Percentiles rank a stretch among this genome's conserved stretches.
These are phyloP conservation scores for Frieseomelitta varia DNA, from an alignment of 1,140 invertebrate genomes.

Conservation along the genomic window DNA sequence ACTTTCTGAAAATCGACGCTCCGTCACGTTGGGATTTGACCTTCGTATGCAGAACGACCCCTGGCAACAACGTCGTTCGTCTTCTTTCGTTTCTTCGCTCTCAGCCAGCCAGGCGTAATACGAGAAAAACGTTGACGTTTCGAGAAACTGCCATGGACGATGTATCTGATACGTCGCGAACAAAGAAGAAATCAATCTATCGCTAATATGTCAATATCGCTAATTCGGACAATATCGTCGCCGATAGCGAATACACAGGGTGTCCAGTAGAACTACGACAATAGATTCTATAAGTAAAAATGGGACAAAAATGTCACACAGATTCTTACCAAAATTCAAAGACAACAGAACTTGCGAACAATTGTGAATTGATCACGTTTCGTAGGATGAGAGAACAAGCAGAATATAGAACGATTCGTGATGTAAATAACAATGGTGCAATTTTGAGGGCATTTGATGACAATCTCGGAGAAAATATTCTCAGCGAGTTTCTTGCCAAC, in stretches of 20 bases:
- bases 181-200: neutral
- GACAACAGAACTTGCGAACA: too few species aligned
- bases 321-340: too few species aligned
- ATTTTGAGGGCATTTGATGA: too few species aligned
- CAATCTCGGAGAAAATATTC: too few species aligned
- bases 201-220: rapidly evolving
- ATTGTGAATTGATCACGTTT: too few species aligned
- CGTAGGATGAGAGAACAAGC: too few species aligned
- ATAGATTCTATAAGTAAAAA: too few species aligned
- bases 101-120: neutral
- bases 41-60: neutral
- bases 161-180: neutral
- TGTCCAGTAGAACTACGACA: too few species aligned
- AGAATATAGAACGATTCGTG: too few species aligned
- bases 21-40: neutral
- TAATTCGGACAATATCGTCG: neutral
- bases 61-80: neutral
- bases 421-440: too few species aligned
- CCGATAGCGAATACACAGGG: neutral
- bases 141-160: neutral
- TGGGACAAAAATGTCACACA: too few species aligned
- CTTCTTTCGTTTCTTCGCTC: neutral
- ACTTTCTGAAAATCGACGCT: slow-evolving; percentile 11
- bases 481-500: too few species aligned
- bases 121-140: neutral